These are phyloP conservation scores for Grus americana DNA, from an alignment of 2,113 vertebrate genomes.

Conservation along the genomic window DNA sequence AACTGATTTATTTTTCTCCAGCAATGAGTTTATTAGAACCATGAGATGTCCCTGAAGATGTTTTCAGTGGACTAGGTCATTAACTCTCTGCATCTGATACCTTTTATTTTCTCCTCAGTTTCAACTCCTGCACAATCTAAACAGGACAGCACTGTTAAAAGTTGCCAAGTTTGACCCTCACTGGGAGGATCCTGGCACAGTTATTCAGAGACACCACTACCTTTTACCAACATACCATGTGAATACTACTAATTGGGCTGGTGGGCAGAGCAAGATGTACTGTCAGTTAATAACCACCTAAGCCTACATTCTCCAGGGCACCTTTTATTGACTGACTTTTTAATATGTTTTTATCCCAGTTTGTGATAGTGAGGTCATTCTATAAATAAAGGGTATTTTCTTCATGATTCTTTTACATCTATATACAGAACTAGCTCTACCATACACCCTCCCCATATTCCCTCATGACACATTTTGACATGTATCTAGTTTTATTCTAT, in stretches of 20 bases:
- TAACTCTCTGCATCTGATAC: slow-evolving; percentile 77
- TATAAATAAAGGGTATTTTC: not conserved
- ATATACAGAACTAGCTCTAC: not conserved
- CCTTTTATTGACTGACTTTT: not conserved
- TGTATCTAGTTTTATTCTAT: slow-evolving; percentile 64
- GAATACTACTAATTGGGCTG: not conserved
- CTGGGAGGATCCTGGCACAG: not conserved
- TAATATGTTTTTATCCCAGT: not conserved
- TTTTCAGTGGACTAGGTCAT: slow-evolving; percentile 49
- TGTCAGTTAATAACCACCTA: not conserved
- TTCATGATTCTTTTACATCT: not conserved
- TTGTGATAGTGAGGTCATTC: not conserved
- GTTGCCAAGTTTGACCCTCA: not conserved
- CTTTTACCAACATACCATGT: not conserved
- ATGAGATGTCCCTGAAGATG: slow-evolving; percentile 29
- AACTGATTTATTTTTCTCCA: slow-evolving; percentile 31
- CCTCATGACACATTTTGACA: slow-evolving; percentile 20
- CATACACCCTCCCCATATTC: slow-evolving; percentile 24
- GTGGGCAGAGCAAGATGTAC: not conserved
- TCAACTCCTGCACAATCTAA: not conserved
- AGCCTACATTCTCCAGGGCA: not conserved
- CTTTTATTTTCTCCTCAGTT: not conserved
- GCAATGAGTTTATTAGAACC: slow-evolving; percentile 19
- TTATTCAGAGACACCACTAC: not conserved
- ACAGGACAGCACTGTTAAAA: not conserved